phyloP scores from a whole-genome alignment of 2,113 vertebrate species.

The Boulengeromyrus knoepffleri region DNA sequence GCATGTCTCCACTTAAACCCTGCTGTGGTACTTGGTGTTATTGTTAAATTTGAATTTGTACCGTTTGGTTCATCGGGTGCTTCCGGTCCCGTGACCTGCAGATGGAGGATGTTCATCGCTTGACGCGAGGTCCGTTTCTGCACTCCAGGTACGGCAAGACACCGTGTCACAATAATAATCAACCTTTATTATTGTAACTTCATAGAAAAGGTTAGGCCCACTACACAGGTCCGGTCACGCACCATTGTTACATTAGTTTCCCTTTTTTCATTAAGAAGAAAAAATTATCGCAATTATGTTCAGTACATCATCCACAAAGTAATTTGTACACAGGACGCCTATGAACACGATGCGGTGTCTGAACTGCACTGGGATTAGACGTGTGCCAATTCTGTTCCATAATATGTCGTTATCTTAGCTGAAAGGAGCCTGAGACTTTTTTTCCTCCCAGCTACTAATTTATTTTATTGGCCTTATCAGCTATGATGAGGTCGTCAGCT shows the following conservation, averaged over 20 bases:
- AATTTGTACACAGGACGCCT: not conserved
- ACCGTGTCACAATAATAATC: not conserved
- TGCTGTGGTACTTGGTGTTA: not conserved
- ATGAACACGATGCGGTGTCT: not conserved
- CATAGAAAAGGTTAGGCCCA: not conserved
- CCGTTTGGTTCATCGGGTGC: not conserved
- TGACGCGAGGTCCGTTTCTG: not conserved
- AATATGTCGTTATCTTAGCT: not conserved
- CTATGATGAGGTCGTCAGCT: not conserved
- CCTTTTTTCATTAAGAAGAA: not conserved
- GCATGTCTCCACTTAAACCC: not conserved
- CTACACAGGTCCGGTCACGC: not conserved
- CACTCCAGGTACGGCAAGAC: not conserved
- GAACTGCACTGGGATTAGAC: not conserved
- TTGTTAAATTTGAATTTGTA: not conserved
- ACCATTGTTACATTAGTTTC: not conserved
- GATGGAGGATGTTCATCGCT: not conserved
- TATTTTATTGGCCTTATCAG: slow-evolving; percentile 6
- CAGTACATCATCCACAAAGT: not conserved
- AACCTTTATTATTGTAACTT: not conserved
- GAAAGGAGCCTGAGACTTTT: not conserved
- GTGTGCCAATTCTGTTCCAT: not conserved
- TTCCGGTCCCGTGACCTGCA: not conserved
- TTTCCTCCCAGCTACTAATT: not conserved
- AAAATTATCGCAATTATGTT: not conserved